phyloP scores from a whole-genome alignment of 2,888 invertebrate species.

The Busseola fusca region DNA sequence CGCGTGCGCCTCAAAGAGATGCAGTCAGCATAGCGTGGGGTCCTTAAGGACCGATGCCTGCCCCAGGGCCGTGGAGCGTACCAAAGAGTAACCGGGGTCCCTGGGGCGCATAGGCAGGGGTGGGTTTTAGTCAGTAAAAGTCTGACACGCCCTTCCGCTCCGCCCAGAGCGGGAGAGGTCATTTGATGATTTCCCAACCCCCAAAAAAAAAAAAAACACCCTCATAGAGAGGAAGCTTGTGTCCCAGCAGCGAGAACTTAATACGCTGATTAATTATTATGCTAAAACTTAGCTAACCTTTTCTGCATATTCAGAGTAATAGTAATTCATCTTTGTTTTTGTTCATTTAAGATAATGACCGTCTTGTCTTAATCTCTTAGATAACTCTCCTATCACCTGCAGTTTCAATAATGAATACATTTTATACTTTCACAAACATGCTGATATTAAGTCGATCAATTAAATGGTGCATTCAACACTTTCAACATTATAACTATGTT shows the following conservation, averaged over 20 bases:
- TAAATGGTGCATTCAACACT: constrained; percentile 18
- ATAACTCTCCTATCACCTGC: constrained; percentile 1
- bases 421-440: constrained; percentile 30
- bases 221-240: not conserved
- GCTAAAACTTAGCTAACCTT: not conserved
- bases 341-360: not conserved
- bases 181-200: too few relatives aligned
- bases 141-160: too few relatives aligned
- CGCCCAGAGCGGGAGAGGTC: too few relatives aligned
- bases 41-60: too few relatives aligned
- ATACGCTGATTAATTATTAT: too few relatives aligned
- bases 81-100: too few relatives aligned
- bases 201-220: too few relatives aligned
- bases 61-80: too few relatives aligned
- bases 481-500: constrained; percentile 2
- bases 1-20: too few relatives aligned
- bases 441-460: constrained; percentile 23
- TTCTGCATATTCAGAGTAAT: not conserved
- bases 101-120: too few relatives aligned
- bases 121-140: too few relatives aligned
- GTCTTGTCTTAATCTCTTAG: not conserved
- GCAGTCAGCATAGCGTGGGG: too few relatives aligned
- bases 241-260: not conserved
- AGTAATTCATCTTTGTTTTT: not conserved
- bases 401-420: constrained; percentile 3